Evolutionary conservation across 2,797 vertebrate species (phyloP), one percentile per base, ranked within the genome.

Genomic region (Myiothlypis chrysogaster): DNA sequence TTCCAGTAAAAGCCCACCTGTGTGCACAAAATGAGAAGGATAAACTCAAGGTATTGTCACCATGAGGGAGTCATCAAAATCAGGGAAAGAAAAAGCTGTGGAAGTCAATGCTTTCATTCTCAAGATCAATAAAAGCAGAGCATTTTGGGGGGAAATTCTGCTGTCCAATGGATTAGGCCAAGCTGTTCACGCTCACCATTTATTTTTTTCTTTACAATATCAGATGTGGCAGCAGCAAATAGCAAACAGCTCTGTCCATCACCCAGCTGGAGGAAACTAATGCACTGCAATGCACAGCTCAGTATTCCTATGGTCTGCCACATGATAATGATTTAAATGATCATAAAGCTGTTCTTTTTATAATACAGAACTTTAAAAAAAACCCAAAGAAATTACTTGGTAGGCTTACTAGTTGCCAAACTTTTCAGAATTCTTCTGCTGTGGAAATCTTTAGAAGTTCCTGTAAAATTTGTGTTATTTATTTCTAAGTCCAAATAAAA

Each of bases 401-500:
- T 50, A 65, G 14, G 16, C 24, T 53, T 59, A 43, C 17, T 39
- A 4, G 20, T 28, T 82, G 69, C 73, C 73, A 94, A 17, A 66
- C 17, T 79, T 92, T 41, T n/a, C 52, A 52, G 35, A 79, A 49
- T 71, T 83, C 23, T 73, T 91, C 49, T 83, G 69, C 76, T 81
- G 12, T 63, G 50, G 30, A 87, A 76, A 30, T 60, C n/a, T 28
- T 91, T 35, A 86, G 82, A 72, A 69, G 63, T 78, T 81, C 20
- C 55, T 70, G 44, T 76, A 69, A 76, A 75, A 93, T 60, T 20
- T 63, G 47, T 80, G 35, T 70, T 69, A 43, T 41, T 83, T 85
- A 50, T 88, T 88, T 84, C 37, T 57, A 70, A 79, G 43, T 69
- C 44, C 66, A 91, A 57, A 80, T 90, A 76, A 88, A 95, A 94